A percentile compares a stretch with the other conserved stretches of the same genome.
These are phyloP conservation scores for Eublepharis macularius DNA, from an alignment of 2,113 vertebrate genomes.

Conservation along the genomic window DNA sequence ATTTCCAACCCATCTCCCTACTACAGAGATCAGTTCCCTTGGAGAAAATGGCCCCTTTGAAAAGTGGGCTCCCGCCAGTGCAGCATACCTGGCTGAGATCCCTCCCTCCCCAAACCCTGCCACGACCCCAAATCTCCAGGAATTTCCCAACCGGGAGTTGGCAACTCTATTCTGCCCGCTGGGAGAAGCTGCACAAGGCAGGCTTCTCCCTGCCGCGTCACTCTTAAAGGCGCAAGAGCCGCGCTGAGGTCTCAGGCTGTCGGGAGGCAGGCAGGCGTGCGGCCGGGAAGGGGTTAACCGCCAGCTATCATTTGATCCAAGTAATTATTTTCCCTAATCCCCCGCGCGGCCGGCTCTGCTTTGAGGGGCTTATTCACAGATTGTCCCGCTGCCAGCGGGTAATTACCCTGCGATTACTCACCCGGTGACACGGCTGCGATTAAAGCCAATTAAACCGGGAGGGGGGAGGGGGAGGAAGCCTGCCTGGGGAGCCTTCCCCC, in stretches of 20 bases:
- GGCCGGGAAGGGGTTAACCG: rapidly evolving
- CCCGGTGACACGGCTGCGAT: background rate
- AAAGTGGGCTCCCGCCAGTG: no score
- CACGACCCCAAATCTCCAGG: background rate
- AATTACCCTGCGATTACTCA: background rate
- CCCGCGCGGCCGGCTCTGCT: background rate
- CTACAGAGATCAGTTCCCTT: no score
- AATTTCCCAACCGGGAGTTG: background rate
- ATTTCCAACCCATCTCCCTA: no score
- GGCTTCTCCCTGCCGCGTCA: background rate
- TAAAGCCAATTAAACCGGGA: background rate
- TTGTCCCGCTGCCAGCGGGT: background rate
- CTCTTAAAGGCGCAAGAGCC: background rate
- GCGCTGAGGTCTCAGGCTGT: rapidly evolving
- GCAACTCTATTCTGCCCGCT: background rate
- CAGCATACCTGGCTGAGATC: no score
- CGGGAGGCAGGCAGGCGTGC: rapidly evolving
- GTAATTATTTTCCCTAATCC: background rate
- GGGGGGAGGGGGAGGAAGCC: background rate
- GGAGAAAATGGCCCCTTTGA: no score
- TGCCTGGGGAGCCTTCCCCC: background rate
- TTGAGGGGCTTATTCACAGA: conserved; percentile 12
- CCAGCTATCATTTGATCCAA: background rate
- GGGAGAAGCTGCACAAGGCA: background rate
- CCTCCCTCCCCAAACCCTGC: no score